Evolutionary conservation across 2,113 vertebrate species (phyloP).

Genomic region (Ornithorhynchus anatinus): DNA sequence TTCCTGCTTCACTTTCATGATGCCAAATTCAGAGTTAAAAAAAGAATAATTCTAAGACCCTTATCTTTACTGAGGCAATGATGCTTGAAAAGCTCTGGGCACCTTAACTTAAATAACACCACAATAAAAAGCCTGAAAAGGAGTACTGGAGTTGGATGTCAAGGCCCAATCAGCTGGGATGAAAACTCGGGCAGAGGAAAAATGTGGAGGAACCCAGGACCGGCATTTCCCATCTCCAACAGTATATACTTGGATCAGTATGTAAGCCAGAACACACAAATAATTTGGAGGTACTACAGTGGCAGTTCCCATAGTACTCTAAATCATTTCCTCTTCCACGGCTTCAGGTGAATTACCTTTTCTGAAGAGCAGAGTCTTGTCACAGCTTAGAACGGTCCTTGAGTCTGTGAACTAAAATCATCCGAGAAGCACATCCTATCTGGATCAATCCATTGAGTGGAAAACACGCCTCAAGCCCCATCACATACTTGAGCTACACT

Average conservation of each 20-base stretch:
- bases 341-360: neutral
- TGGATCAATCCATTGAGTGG: too few relatives aligned
- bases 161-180: conserved; percentile 32
- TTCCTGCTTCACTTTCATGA: conserved; percentile 27
- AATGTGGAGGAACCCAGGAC: neutral
- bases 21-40: conserved; percentile 33
- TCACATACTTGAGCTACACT: neutral
- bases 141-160: neutral
- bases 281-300: neutral
- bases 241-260: too few relatives aligned
- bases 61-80: conserved; percentile 32
- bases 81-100: conserved; percentile 30
- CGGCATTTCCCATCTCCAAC: neutral
- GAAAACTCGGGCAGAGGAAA: conserved; percentile 6
- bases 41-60: conserved; percentile 20
- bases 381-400: neutral
- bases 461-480: neutral
- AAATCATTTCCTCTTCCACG: neutral
- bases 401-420: too few relatives aligned
- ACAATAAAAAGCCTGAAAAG: conserved; percentile 20
- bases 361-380: neutral
- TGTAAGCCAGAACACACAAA: too few relatives aligned
- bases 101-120: conserved; percentile 36
- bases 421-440: too few relatives aligned
- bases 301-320: neutral